Percentiles rank a stretch among this genome's conserved stretches.
Evolutionary conservation across 2,888 invertebrate species (phyloP).

Genomic region (Onchidella celtica): DNA sequence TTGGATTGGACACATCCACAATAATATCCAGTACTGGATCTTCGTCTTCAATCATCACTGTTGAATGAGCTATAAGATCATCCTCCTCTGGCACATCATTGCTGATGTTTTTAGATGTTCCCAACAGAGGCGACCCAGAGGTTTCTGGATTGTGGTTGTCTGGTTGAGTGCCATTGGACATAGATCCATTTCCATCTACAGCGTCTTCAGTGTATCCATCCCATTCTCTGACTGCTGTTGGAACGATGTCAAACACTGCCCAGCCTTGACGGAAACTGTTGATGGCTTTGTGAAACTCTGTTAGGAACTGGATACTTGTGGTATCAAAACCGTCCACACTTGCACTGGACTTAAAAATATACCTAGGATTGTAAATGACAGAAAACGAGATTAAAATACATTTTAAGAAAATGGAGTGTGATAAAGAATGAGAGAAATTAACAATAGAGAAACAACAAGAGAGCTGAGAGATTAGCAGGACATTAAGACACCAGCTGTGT

Average conservation of each 20-base stretch:
- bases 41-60: background rate
- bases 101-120: background rate
- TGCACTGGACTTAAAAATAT: conserved; percentile 61
- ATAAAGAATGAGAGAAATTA: too few relatives aligned
- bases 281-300: conserved; percentile 54
- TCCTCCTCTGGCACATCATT: background rate
- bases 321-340: conserved; percentile 65
- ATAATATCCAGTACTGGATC: conserved; percentile 10
- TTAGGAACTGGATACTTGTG: conserved; percentile 62
- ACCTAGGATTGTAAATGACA: too few relatives aligned
- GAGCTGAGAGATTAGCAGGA: too few relatives aligned
- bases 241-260: conserved; percentile 53
- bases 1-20: conserved; percentile 31
- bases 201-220: background rate
- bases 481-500: conserved; percentile 34
- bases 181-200: background rate
- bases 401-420: too few relatives aligned
- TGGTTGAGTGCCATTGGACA: too few relatives aligned
- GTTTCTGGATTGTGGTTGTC: background rate
- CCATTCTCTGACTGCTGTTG: conserved; percentile 32
- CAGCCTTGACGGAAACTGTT: conserved; percentile 52
- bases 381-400: too few relatives aligned
- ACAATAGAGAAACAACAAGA: too few relatives aligned
- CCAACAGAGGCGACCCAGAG: background rate
- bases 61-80: background rate